Base-by-base conservation (phyloP, 2,113 vertebrate genomes). In the Catharus fuscescens region DNA sequence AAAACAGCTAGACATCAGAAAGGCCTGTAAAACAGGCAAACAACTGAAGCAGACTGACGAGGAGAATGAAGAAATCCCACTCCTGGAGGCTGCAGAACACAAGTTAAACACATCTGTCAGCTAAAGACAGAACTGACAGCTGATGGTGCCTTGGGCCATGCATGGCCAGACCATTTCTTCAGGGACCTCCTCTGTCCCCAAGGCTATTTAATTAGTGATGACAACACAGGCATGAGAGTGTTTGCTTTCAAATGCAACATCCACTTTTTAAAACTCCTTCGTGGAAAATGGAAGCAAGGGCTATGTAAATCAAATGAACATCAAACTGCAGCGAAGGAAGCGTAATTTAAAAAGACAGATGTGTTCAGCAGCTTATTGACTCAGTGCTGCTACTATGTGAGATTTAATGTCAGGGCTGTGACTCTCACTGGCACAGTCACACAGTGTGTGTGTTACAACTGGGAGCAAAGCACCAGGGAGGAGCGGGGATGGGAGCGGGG, bases 221-320 rank as follows among this genome's bases (percentile, higher is more conserved):
- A 42, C 42, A 62, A 21, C 18, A 48, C 11, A 24, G 4, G 14
- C 34, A 48, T 48, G 18, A 28, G 4, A 57, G 42, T 32, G 42
- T 61, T 82, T 81, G 31, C 81, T 88, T 85, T 69, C 53, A 79
- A 71, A 32, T 25, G 14, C 4, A 83, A 36, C 40, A 61, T 26
- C 31, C 69, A 45, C n/a, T 73, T 54, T 45, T 40, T 59, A 14
- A 61, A 70, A 91, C 56, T 59, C 48, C 21, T 87, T 52, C 62
- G 60, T 0, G 29, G 40, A 88, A 95, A 19, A 73, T 57, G 34
- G 77, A 95, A 97, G 79, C 10, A 86, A 91, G 66, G 52, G 56
- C 59, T 72, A 56, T 25, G 48, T 40, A 62, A 60, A 71, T 66
- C 9, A 80, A 38, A 53, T 52, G 3, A 64, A 42, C 32, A 23